These are phyloP conservation scores for Bombus sibiricus DNA, from an alignment of 1,140 invertebrate genomes.

Conservation along the genomic window DNA sequence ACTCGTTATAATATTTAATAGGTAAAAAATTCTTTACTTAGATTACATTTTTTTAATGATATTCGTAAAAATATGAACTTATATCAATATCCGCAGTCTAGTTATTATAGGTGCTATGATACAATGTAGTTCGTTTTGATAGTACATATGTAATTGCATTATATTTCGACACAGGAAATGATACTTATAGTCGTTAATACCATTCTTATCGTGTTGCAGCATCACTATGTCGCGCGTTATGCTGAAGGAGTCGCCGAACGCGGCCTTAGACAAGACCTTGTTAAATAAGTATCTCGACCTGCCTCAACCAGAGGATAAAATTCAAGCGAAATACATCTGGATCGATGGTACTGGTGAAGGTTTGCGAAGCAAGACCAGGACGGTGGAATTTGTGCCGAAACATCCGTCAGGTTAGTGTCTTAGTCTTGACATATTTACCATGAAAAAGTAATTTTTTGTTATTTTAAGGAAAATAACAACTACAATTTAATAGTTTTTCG, in stretches of 20 bases:
- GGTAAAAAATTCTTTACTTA: too few relatives aligned
- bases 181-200: not conserved
- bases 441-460: not conserved
- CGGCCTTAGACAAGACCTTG: constrained; percentile 89
- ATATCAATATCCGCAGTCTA: too few relatives aligned
- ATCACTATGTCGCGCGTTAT: constrained; percentile 82
- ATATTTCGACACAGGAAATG: not conserved
- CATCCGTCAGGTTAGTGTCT: constrained; percentile 84
- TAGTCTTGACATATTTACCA: not conserved
- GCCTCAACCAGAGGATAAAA: constrained; percentile 89
- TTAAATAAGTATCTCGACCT: constrained; percentile 89
- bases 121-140: not conserved
- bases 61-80: too few relatives aligned
- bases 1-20: too few relatives aligned
- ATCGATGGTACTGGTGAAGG: constrained; percentile 97
- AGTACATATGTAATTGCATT: not conserved
- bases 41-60: too few relatives aligned
- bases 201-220: constrained; percentile 58
- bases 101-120: not conserved
- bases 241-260: constrained; percentile 87
- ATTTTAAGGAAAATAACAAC: too few relatives aligned
- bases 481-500: too few relatives aligned
- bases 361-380: constrained; percentile 94
- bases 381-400: constrained; percentile 90
- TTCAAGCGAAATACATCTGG: constrained; percentile 97